These are phyloP conservation scores for Ormyrus rosae DNA, from an alignment of 2,888 invertebrate species.

Conservation along the genomic window DNA sequence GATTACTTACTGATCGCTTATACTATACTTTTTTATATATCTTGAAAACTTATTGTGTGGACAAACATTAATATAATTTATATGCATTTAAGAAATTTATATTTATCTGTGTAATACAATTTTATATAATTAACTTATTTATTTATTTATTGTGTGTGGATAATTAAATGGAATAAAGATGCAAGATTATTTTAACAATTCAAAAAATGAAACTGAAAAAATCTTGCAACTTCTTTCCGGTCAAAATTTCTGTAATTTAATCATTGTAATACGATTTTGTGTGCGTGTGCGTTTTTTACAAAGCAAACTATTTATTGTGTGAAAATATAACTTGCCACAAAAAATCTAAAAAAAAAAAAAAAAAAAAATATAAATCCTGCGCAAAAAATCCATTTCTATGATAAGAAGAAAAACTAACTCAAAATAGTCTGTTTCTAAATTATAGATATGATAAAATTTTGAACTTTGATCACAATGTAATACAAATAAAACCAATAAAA, in stretches of 20 bases:
- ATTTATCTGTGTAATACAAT: neutral
- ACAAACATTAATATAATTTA: constrained; percentile 25
- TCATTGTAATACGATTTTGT: constrained; percentile 13
- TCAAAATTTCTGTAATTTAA: constrained; percentile 33
- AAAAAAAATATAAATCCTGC: constrained; percentile 1
- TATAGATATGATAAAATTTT: constrained; percentile 25
- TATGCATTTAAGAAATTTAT: constrained; percentile 2
- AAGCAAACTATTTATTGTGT: constrained; percentile 38
- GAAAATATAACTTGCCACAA: constrained; percentile 17
- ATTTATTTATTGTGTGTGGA: constrained; percentile 35
- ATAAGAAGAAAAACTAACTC: constrained; percentile 1
- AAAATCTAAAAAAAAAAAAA: constrained; percentile 33
- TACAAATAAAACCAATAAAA: constrained; percentile 41
- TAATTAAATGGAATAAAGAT: constrained; percentile 21
- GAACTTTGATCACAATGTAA: constrained; percentile 11
- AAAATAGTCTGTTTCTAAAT: neutral
- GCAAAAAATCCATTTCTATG: constrained; percentile 6
- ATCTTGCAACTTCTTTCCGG: constrained; percentile 30
- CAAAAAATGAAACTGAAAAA: neutral
- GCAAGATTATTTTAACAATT: constrained; percentile 14
- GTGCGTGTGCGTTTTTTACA: constrained; percentile 34
- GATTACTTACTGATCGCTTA: no score
- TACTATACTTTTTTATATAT: neutral
- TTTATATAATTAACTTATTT: constrained; percentile 13
- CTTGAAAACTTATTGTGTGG: constrained; percentile 27